Conservation (phyloP, 1,140 invertebrate species). For the Heliconius melpomene region DNA sequence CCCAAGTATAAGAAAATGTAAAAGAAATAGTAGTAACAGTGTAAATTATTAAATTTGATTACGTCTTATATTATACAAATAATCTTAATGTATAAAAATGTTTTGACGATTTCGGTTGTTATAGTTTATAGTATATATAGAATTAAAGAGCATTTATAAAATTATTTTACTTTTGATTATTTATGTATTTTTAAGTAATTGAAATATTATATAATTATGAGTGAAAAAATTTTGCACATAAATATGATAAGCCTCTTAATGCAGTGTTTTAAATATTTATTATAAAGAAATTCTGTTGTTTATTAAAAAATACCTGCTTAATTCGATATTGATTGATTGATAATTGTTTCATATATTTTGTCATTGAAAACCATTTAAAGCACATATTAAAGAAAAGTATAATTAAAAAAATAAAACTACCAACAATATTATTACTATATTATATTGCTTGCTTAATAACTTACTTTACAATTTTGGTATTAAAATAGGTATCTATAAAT, state of each 20-base stretch:
- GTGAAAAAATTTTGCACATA: too few species aligned
- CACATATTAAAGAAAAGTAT: background rate
- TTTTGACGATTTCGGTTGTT: background rate
- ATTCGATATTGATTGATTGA: background rate
- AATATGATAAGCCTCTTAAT: too few species aligned
- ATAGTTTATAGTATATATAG: background rate
- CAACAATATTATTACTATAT: conserved; percentile 38
- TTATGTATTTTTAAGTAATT: background rate
- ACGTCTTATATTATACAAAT: background rate
- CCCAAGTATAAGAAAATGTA: conserved; percentile 43
- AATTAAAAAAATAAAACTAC: background rate
- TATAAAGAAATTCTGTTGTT: too few species aligned
- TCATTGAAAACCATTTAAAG: background rate
- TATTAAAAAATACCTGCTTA: background rate
- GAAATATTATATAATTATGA: background rate
- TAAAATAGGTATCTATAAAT: conserved; percentile 64
- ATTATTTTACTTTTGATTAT: background rate
- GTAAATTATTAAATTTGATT: background rate
- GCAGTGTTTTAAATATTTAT: too few species aligned
- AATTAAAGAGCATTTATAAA: background rate
- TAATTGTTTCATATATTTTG: background rate
- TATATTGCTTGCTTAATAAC: conserved; percentile 54
- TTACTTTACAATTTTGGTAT: conserved; percentile 65
- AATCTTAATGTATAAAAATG: background rate
- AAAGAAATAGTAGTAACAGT: background rate